phyloP scores from a whole-genome alignment of 2,888 invertebrate species.

The Macrophya annulata region DNA sequence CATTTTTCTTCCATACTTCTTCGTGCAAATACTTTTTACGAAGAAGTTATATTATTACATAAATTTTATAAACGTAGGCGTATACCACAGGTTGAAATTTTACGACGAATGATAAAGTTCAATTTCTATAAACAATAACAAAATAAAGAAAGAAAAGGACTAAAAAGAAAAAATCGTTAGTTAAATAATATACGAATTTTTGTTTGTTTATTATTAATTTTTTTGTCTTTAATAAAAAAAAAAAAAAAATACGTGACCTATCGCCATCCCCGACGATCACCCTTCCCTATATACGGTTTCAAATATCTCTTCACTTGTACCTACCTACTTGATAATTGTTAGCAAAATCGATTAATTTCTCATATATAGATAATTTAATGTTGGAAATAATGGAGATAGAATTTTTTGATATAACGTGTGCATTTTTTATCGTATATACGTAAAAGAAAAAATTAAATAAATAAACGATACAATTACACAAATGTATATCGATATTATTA shows the following conservation, averaged over 20 bases:
- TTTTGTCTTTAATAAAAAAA: not conserved
- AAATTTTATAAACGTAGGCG: not conserved
- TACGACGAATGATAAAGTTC: not conserved
- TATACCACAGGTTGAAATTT: not conserved
- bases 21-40: slow-evolving; percentile 23
- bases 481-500: not conserved
- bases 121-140: not conserved
- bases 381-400: not conserved
- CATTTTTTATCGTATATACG: not conserved
- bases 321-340: not conserved
- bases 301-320: slow-evolving; percentile 4
- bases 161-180: not conserved
- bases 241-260: slow-evolving; percentile 26
- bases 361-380: not conserved
- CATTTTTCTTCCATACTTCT: not conserved
- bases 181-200: not conserved
- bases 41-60: slow-evolving; percentile 6
- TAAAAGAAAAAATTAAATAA: not conserved
- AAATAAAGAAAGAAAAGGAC: not conserved
- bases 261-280: slow-evolving; percentile 27
- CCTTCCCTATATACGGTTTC: slow-evolving; percentile 35
- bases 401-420: not conserved
- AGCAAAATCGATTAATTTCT: slow-evolving; percentile 25
- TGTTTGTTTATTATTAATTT: not conserved
- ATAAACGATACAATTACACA: not conserved